Percentiles rank a stretch among this genome's conserved stretches.
Conservation (phyloP, 2,888 invertebrate species). For the Tuberolachnus salignus region DNA sequence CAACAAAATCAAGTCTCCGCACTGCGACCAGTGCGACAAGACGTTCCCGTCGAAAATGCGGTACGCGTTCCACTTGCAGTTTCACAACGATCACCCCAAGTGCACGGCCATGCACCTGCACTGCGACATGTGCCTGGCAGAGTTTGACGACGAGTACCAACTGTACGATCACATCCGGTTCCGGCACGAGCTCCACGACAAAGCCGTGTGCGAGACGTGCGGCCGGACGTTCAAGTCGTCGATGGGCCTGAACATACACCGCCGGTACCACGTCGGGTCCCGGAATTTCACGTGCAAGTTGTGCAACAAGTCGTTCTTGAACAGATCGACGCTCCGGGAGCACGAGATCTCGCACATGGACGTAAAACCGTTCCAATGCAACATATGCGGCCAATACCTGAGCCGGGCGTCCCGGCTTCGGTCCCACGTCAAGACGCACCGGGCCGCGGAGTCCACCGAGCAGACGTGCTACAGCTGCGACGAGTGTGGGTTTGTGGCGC, state of each 20-base stretch:
- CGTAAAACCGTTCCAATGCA: slow-evolving; percentile 68
- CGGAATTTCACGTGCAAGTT: slow-evolving; percentile 66
- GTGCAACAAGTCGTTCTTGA: slow-evolving; percentile 66
- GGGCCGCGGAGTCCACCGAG: slow-evolving; percentile 62
- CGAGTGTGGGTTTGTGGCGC: slow-evolving; percentile 59
- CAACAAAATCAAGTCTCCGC: slow-evolving; percentile 46
- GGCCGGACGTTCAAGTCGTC: slow-evolving; percentile 58
- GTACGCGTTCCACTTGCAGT: slow-evolving; percentile 67
- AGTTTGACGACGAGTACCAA: slow-evolving; percentile 64
- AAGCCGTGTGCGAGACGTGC: slow-evolving; percentile 58
- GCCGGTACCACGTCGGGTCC: slow-evolving; percentile 66
- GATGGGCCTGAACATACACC: slow-evolving; percentile 64
- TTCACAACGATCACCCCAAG: slow-evolving; percentile 59
- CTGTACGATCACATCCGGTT: slow-evolving; percentile 65
- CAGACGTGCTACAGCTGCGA: slow-evolving; percentile 58
- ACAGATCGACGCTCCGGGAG: slow-evolving; percentile 67
- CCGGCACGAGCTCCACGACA: slow-evolving; percentile 58
- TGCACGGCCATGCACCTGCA: slow-evolving; percentile 59
- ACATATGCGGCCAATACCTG: slow-evolving; percentile 67
- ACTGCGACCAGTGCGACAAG: slow-evolving; percentile 62
- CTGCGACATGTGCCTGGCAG: slow-evolving; percentile 59
- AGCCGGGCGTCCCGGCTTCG: slow-evolving; percentile 66
- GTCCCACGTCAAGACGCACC: slow-evolving; percentile 66
- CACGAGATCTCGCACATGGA: slow-evolving; percentile 66
- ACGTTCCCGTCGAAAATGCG: slow-evolving; percentile 66